Conservation (phyloP, 2,797 vertebrate species). For the Chiroxiphia lanceolata region DNA sequence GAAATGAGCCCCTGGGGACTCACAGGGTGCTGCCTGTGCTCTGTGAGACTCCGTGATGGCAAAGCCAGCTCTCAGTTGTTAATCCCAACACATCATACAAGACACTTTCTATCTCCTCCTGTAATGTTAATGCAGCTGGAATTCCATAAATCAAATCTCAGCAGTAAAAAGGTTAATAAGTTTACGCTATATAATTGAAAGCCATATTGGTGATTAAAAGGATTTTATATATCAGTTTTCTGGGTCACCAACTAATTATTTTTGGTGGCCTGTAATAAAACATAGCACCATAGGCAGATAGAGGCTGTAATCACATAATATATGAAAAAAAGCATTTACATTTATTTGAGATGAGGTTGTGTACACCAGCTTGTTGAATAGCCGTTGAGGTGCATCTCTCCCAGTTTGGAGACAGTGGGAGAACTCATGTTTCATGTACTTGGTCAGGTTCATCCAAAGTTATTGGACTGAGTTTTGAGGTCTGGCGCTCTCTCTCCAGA, state of each 20-base stretch:
- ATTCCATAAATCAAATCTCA: conserved; percentile 79
- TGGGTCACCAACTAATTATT: conserved; percentile 82
- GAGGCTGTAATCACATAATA: conserved; percentile 63
- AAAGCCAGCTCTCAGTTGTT: conserved; percentile 53
- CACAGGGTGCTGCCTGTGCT: neutral
- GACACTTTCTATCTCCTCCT: conserved; percentile 64
- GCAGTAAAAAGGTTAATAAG: conserved; percentile 83
- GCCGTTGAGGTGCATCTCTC: conserved; percentile 3
- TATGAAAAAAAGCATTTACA: conserved; percentile 32
- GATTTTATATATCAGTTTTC: conserved; percentile 80
- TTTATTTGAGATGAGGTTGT: conserved; percentile 25
- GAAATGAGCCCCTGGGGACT: conserved; percentile 36
- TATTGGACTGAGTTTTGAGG: conserved; percentile 40
- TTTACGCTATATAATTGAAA: conserved; percentile 81
- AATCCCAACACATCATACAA: conserved; percentile 49
- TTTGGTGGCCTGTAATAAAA: conserved; percentile 76
- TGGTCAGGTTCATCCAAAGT: conserved; percentile 2
- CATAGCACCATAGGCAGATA: conserved; percentile 52
- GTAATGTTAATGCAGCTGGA: conserved; percentile 71
- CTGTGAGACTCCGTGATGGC: neutral
- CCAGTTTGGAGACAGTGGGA: neutral
- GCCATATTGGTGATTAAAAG: conserved; percentile 81
- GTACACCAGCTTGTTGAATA: neutral
- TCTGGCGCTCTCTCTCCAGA: neutral
- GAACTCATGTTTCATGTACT: neutral